These are phyloP conservation scores for Drosophila putrida DNA, from an alignment of 2,888 invertebrate genomes.

Conservation along the genomic window DNA sequence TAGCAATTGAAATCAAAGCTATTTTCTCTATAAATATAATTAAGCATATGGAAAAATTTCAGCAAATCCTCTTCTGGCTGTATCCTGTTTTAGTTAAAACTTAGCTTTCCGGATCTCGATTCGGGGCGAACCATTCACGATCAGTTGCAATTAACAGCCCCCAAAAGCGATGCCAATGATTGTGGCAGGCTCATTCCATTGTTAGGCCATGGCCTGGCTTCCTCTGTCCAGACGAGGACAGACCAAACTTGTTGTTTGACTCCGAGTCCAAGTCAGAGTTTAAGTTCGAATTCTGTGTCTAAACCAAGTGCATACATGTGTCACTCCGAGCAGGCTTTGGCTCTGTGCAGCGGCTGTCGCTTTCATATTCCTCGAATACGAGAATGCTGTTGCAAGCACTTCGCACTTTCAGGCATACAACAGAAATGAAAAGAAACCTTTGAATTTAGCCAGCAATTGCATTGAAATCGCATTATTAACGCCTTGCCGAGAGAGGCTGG, in stretches of 20 bases:
- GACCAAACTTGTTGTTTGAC: not conserved
- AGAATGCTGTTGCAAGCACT: slow-evolving; percentile 23
- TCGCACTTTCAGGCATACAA: slow-evolving; percentile 60
- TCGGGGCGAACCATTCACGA: slow-evolving; percentile 33
- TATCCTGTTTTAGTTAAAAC: not conserved
- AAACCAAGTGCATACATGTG: slow-evolving; percentile 85
- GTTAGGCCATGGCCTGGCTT: slow-evolving; percentile 59
- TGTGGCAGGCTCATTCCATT: slow-evolving; percentile 68
- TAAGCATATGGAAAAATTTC: not conserved
- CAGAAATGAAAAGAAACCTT: slow-evolving; percentile 32
- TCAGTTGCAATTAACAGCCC: slow-evolving; percentile 58
- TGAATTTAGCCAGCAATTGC: slow-evolving; percentile 70
- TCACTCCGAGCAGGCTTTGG: slow-evolving; percentile 71
- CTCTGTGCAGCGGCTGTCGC: slow-evolving; percentile 64
- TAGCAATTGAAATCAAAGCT: too few relatives aligned
- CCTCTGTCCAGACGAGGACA: not conserved
- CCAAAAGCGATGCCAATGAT: slow-evolving; percentile 58
- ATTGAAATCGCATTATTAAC: slow-evolving; percentile 83
- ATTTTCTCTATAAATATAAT: not conserved
- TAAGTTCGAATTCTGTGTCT: slow-evolving; percentile 77
- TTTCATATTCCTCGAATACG: slow-evolving; percentile 57
- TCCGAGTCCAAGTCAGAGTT: slow-evolving; percentile 17
- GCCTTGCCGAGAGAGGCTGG: slow-evolving; percentile 55
- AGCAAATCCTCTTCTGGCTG: not conserved
- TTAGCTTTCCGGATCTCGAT: slow-evolving; percentile 17